Percentiles rank a stretch among this genome's conserved stretches.
Evolutionary conservation across 2,797 vertebrate species (phyloP).

Genomic region (Octomys mimax): DNA sequence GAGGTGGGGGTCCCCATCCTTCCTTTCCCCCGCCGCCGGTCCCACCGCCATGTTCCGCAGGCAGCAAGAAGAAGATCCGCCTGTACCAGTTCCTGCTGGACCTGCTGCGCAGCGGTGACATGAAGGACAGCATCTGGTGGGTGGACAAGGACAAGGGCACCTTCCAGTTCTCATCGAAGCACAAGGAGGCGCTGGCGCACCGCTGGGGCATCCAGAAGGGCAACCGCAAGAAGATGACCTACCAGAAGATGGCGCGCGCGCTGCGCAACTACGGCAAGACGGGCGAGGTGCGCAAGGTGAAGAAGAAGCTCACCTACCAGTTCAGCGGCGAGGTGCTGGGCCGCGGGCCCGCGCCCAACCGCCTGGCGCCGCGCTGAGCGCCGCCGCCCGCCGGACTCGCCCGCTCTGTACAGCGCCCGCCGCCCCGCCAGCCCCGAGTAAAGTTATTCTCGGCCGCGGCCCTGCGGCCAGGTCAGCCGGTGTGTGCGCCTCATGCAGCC

Average conservation of each 20-base stretch:
- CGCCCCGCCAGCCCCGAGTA: constrained; percentile 53
- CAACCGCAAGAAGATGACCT: constrained; percentile 99
- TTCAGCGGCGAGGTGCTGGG: constrained; percentile 99
- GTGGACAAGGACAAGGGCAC: constrained; percentile 99
- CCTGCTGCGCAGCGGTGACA: constrained; percentile 96
- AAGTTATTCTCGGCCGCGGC: constrained; percentile 41
- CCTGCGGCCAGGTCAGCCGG: neutral
- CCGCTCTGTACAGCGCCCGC: constrained; percentile 24
- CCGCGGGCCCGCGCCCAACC: constrained; percentile 93
- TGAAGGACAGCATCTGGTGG: constrained; percentile 99
- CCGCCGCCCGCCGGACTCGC: constrained; percentile 11
- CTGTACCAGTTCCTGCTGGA: constrained; percentile 99
- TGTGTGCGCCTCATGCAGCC: neutral
- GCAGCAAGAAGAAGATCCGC: constrained; percentile 99
- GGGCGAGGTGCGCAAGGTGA: constrained; percentile 99
- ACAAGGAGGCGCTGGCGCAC: constrained; percentile 97
- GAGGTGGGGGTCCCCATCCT: neutral
- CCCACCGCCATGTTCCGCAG: constrained; percentile 86
- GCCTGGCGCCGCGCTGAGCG: constrained; percentile 91
- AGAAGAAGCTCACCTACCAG: constrained; percentile 99
- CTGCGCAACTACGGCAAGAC: constrained; percentile 99
- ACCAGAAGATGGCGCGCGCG: constrained; percentile 99
- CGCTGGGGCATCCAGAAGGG: constrained; percentile 99
- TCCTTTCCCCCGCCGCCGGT: neutral
- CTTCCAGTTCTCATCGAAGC: constrained; percentile 99